Conservation (phyloP, 2,888 invertebrate species). For the Prenolepis imparis region DNA sequence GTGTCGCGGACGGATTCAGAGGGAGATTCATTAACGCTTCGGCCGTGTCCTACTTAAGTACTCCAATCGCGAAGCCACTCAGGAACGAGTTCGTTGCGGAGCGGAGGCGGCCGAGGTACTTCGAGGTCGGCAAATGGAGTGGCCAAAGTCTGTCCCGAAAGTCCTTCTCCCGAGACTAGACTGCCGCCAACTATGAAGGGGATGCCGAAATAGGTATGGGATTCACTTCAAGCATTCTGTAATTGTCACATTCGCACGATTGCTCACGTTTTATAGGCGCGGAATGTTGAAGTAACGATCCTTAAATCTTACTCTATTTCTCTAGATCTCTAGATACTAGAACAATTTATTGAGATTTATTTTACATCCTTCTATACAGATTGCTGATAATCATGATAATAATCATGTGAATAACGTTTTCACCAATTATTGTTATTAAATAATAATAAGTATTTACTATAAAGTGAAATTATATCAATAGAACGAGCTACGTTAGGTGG, state of each 20-base stretch:
- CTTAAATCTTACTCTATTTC: not conserved
- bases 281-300: not conserved
- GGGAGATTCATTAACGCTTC: conserved; percentile 78
- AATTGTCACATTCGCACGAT: conserved; percentile 68
- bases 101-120: conserved; percentile 59
- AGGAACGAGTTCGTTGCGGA: conserved; percentile 70
- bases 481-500: not conserved
- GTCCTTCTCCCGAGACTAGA: conserved; percentile 71
- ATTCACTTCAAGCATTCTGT: conserved; percentile 58
- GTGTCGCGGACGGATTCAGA: conserved; percentile 70
- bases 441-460: conserved; percentile 1
- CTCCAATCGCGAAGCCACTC: conserved; percentile 77
- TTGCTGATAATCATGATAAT: not conserved
- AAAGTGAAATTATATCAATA: conserved; percentile 1
- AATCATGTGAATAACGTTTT: conserved; percentile 2
- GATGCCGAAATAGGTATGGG: conserved; percentile 2
- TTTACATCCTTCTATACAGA: not conserved
- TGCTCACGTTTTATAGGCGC: conserved; percentile 65
- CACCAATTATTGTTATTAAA: not conserved
- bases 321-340: not conserved
- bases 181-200: conserved; percentile 59
- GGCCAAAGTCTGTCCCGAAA: conserved; percentile 71
- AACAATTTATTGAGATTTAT: not conserved
- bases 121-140: conserved; percentile 68
- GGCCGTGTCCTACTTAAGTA: conserved; percentile 75